Base-by-base conservation (phyloP, 2,888 invertebrate genomes). In the Trissolcus japonicus region DNA sequence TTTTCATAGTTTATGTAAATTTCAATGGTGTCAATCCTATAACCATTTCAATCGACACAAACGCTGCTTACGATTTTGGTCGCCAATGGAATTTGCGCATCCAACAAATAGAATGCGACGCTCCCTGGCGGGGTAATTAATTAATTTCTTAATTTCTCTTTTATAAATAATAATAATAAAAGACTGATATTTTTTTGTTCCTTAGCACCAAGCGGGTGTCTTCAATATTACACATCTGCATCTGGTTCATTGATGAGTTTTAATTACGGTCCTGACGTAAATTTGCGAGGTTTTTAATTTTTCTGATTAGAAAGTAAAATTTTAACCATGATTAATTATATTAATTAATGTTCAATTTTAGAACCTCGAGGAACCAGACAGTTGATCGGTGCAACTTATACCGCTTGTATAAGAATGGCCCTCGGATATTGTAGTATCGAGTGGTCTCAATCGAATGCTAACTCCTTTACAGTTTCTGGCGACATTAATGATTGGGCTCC, bases 71-170 rank as follows among this genome's bases (percentile, higher is more conserved):
- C 2, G 89, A 91, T 0, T 92, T 93, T 83, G 73, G 85, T 74
- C 91, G 95, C 55, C 91, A 93, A 67, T 96, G 95, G 95, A 95
- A 94, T 84, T 91, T 96, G 51, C 92, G 92, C 85, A 90, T 95
- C 0, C 91, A 92, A 0, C 95, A 95, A 87, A 91, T 95, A 48
- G 92, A 92, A 4, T 96, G 95, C 83, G 92, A 93, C 79, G 94
- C 94, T 72, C 91, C 92, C 0, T 92, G 92, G 51, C 89, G 91
- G 88, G 94, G 94, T 94, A 88, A 43, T 43, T 86, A 84, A 43
- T 54, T 35, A 14, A 35, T 25, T 35, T 55, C 3, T 53, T 53
- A 53, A 19, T 16, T 17, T 25, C 14, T 67, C 29, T 17, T 57
- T 6, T 25, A 54, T 43, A 40, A 65, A 59, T 63, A 67, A 48